A percentile compares a stretch with the other conserved stretches of the same genome.
Evolutionary conservation across 1,140 invertebrate genomes (phyloP).

Genomic region (Drosophila watanabei): DNA sequence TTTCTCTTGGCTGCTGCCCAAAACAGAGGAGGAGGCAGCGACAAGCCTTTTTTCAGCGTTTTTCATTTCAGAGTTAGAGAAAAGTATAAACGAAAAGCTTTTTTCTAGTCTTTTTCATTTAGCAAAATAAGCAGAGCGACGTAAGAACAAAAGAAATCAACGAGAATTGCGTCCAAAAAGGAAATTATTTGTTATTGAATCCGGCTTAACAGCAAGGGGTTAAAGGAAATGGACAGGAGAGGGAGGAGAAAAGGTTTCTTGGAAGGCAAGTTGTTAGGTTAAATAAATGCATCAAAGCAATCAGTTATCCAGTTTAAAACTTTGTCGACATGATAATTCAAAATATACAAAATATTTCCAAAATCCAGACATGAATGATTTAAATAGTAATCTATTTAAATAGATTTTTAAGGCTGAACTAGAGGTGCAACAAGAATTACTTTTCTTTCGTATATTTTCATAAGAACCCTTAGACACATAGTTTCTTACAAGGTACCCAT

Average conservation of each 20-base stretch:
- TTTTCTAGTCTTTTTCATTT: slow-evolving; percentile 67
- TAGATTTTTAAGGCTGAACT: background rate
- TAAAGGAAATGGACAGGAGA: background rate
- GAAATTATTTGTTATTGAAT: slow-evolving; percentile 78
- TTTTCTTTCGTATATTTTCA: background rate
- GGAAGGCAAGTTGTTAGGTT: background rate
- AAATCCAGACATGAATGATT: background rate
- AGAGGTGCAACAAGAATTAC: background rate
- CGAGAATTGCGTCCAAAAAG: slow-evolving; percentile 63
- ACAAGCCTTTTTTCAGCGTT: too few species aligned
- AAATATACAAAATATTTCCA: too few species aligned
- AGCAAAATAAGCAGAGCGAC: slow-evolving; percentile 61
- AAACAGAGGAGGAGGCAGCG: slow-evolving; percentile 31
- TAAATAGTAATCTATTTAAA: background rate
- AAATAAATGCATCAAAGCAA: slow-evolving; percentile 16
- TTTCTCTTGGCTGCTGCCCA: slow-evolving; percentile 67
- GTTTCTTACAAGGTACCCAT: background rate
- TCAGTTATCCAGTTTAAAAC: background rate
- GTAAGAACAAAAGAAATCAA: slow-evolving; percentile 61
- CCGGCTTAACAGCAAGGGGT: slow-evolving; percentile 29
- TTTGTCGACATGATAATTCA: background rate
- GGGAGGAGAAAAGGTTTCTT: background rate
- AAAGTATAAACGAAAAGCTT: slow-evolving; percentile 44
- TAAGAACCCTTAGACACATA: background rate
- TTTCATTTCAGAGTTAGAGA: too few species aligned